Evolutionary conservation across 2,797 vertebrate genomes (phyloP).

Genomic region (Okamejei kenojei): DNA sequence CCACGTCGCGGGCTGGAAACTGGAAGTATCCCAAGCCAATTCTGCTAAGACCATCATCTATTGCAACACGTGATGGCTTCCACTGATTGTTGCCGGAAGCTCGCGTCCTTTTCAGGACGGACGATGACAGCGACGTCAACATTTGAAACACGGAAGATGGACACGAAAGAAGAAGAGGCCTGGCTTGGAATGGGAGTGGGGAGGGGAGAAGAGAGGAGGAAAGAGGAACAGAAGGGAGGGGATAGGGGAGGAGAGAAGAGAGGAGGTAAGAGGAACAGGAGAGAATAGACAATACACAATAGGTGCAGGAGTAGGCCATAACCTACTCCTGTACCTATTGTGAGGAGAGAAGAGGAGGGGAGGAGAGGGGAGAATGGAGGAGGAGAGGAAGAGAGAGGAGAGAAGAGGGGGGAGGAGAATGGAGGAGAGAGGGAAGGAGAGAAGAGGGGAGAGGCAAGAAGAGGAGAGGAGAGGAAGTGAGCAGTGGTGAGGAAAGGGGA

Average conservation of each 20-base stretch:
- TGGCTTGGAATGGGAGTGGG: conserved; percentile 59
- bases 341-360: neutral
- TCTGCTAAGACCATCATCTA: no score
- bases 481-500: neutral
- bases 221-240: neutral
- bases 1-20: no score
- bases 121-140: no score
- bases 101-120: no score
- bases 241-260: neutral
- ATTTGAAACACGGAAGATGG: no score
- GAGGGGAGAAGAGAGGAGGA: neutral
- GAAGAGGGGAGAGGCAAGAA: conserved; percentile 41
- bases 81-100: no score
- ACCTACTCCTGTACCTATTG: no score
- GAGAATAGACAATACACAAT: no score
- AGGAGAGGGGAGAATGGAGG: conserved; percentile 40
- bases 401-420: conserved; percentile 45
- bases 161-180: conserved; percentile 52
- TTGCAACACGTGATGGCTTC: no score
- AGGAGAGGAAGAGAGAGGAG: conserved; percentile 46
- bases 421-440: neutral
- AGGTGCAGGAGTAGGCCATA: no score
- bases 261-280: neutral
- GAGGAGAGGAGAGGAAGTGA: neutral
- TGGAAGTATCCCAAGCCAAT: no score